phyloP scores from a whole-genome alignment of 2,888 invertebrate species.

The Cephus rjabovi region DNA sequence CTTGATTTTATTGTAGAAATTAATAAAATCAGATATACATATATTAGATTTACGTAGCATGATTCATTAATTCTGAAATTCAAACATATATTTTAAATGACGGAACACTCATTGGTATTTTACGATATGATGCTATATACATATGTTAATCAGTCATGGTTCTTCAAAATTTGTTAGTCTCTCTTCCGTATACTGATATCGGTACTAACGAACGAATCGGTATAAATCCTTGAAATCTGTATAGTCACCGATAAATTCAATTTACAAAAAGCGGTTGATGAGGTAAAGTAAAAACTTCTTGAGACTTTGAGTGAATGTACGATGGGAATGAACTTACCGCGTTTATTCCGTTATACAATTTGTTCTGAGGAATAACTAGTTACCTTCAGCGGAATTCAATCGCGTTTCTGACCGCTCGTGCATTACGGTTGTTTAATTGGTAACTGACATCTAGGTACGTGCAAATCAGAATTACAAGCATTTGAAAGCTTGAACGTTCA shows the following conservation, averaged over 20 bases:
- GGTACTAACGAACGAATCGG: neutral
- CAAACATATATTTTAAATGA: no score
- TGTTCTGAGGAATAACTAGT: neutral
- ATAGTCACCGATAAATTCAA: neutral
- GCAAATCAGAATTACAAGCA: neutral
- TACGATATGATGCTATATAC: no score
- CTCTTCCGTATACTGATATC: neutral
- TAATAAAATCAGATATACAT: no score
- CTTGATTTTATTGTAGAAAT: no score
- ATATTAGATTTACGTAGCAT: no score
- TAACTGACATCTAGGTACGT: neutral
- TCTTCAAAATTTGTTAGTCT: neutral
- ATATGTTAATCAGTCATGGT: neutral
- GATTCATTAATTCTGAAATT: no score
- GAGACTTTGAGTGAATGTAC: neutral
- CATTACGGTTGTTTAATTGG: neutral
- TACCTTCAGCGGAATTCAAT: neutral
- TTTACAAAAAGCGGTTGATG: neutral
- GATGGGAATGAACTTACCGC: neutral
- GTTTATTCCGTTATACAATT: neutral
- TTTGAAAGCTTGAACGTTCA: neutral
- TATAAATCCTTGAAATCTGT: neutral
- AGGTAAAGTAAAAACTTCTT: neutral
- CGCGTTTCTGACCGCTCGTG: neutral
- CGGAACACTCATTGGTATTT: neutral